Evolutionary conservation across 2,888 invertebrate genomes (phyloP).

Genomic region (Lithodes maja): DNA sequence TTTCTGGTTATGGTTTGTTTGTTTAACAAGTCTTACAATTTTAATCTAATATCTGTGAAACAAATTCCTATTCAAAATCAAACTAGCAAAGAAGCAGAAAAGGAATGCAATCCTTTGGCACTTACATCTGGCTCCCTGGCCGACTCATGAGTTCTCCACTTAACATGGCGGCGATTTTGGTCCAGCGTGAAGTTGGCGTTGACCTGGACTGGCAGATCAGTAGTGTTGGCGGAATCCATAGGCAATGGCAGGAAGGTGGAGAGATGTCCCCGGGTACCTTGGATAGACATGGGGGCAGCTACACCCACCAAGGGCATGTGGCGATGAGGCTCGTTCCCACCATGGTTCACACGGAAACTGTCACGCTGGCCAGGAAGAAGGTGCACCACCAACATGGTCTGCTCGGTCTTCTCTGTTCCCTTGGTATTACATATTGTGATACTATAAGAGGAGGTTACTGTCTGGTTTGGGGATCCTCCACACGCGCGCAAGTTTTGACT

Average conservation of each 20-base stretch:
- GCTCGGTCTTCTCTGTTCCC: background rate
- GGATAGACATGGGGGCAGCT: constrained; percentile 1
- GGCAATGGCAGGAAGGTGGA: constrained; percentile 44
- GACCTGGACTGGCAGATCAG: constrained; percentile 36
- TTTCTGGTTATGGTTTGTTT: too few relatives aligned
- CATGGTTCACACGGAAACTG: background rate
- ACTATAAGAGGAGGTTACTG: background rate
- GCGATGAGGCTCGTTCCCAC: background rate
- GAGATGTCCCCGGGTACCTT: background rate
- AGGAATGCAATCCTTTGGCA: too few relatives aligned
- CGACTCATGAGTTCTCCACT: constrained; percentile 44
- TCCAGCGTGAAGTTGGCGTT: constrained; percentile 33
- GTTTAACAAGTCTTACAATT: too few relatives aligned
- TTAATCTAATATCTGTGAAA: too few relatives aligned
- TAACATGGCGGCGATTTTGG: constrained; percentile 49
- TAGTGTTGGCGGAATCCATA: constrained; percentile 24
- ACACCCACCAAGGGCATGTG: constrained; percentile 38
- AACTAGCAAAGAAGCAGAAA: too few relatives aligned
- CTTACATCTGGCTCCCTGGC: constrained; percentile 43
- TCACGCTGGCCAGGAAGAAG: constrained; percentile 28
- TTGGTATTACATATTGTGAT: background rate
- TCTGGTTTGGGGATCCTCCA: constrained; percentile 15
- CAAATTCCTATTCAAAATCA: too few relatives aligned
- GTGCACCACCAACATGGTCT: constrained; percentile 25
- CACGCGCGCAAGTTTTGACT: constrained; percentile 5